Evolutionary conservation across 2,113 vertebrate species (phyloP).

Genomic region (Halichoeres trimaculatus): DNA sequence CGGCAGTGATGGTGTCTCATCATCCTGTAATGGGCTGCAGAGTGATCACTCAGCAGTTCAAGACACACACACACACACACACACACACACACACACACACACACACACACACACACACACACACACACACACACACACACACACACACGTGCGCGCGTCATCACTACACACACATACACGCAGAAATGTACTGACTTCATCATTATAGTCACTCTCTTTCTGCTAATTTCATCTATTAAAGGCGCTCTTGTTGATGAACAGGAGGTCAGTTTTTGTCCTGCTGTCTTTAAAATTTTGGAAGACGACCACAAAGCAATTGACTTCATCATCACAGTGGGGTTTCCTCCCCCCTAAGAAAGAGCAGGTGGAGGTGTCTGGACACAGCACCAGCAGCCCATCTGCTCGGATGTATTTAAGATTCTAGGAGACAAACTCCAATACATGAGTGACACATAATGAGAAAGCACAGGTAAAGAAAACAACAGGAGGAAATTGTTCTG

Average conservation of each 20-base stretch:
- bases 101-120: not conserved
- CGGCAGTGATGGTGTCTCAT: slow-evolving; percentile 38
- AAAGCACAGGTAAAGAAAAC: not conserved
- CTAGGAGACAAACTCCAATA: slow-evolving; percentile 2
- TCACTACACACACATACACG: too few relatives aligned
- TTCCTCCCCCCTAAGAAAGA: slow-evolving; percentile 26
- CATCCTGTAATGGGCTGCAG: slow-evolving; percentile 47
- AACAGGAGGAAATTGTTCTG: slow-evolving; percentile 13
- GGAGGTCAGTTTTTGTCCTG: slow-evolving; percentile 7
- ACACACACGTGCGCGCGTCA: slow-evolving; percentile 2
- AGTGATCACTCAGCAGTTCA: slow-evolving; percentile 60
- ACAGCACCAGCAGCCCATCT: slow-evolving; percentile 6
- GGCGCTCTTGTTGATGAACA: slow-evolving; percentile 9
- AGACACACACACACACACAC: slow-evolving; percentile 16
- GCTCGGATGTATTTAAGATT: slow-evolving; percentile 1
- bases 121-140: not conserved
- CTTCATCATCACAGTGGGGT: slow-evolving; percentile 31
- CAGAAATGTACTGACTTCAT: slow-evolving; percentile 30
- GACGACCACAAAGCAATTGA: slow-evolving; percentile 19
- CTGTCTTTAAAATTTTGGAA: slow-evolving; percentile 50
- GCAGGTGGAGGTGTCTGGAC: slow-evolving; percentile 32
- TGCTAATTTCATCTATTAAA: slow-evolving; percentile 1
- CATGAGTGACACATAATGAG: slow-evolving; percentile 9
- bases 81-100: slow-evolving; percentile 30
- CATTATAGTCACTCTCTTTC: slow-evolving; percentile 24